phyloP scores from a whole-genome alignment of 53 echinoderm and acorn worm genomes.

The Stichopus horrens region DNA sequence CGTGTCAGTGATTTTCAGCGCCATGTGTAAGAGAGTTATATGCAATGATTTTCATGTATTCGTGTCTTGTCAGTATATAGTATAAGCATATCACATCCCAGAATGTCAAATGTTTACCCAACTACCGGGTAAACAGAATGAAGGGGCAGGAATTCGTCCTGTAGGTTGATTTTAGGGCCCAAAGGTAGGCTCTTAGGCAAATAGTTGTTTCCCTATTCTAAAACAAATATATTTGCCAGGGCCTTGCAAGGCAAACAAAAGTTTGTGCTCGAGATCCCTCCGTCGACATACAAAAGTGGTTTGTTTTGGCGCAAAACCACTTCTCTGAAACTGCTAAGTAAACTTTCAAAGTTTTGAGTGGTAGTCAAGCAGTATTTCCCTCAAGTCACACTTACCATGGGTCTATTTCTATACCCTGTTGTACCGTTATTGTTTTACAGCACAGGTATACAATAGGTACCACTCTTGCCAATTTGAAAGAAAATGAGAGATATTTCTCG shows the following conservation, averaged over 20 bases:
- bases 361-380: slow-evolving; percentile 1
- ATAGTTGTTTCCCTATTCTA: slow-evolving; percentile 35
- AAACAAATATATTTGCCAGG: slow-evolving; percentile 41
- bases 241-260: slow-evolving; percentile 41
- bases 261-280: slow-evolving; percentile 20
- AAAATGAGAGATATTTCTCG: background rate
- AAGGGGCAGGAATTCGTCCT: slow-evolving; percentile 33
- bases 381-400: slow-evolving; percentile 9
- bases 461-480: background rate
- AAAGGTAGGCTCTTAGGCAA: slow-evolving; percentile 41
- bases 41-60: too few relatives aligned
- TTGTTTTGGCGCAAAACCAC: slow-evolving; percentile 46
- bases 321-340: slow-evolving; percentile 41
- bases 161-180: slow-evolving; percentile 39
- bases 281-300: slow-evolving; percentile 46
- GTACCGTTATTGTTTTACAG: slow-evolving; percentile 24
- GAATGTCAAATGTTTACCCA: slow-evolving; percentile 36
- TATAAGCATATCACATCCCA: slow-evolving; percentile 10
- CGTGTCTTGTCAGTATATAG: too few relatives aligned
- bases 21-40: too few relatives aligned
- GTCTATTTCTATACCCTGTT: slow-evolving; percentile 25
- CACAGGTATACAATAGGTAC: slow-evolving; percentile 8
- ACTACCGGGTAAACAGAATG: slow-evolving; percentile 39
- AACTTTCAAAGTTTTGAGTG: slow-evolving; percentile 24
- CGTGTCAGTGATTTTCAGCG: too few relatives aligned